A percentile compares a stretch with the other conserved stretches of the same genome.
These are phyloP conservation scores for Plestiodon gilberti DNA, from an alignment of 2,113 vertebrate species.

Conservation along the genomic window DNA sequence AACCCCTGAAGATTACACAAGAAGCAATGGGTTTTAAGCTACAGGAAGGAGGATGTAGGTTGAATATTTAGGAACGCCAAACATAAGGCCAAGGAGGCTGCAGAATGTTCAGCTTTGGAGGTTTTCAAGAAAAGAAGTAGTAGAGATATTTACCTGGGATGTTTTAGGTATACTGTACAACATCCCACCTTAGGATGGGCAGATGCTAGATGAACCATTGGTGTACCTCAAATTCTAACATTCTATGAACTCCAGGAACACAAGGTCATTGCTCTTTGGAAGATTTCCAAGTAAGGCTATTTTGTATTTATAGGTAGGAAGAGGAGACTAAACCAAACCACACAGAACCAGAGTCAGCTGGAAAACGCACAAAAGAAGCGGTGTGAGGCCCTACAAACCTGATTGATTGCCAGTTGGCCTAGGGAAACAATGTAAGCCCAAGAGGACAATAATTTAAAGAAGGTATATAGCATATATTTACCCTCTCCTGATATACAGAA, in stretches of 20 bases:
- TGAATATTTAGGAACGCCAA: neutral
- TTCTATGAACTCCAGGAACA: conserved; percentile 46
- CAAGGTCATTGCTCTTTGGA: conserved; percentile 48
- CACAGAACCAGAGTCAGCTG: conserved; percentile 18
- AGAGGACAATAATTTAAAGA: conserved; percentile 32
- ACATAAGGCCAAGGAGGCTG: neutral
- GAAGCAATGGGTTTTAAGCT: neutral
- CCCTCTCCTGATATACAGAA: conserved; percentile 21
- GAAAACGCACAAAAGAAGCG: conserved; percentile 16
- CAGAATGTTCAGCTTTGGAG: neutral
- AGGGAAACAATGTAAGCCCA: conserved; percentile 13
- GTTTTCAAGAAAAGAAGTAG: neutral
- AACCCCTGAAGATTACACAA: too few relatives aligned
- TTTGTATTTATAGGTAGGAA: conserved; percentile 56
- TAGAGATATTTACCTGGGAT: neutral
- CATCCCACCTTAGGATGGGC: neutral
- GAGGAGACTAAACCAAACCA: conserved; percentile 26
- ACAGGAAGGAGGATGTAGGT: too few relatives aligned
- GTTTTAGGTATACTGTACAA: neutral
- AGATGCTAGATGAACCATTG: neutral
- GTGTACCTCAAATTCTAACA: conserved; percentile 14
- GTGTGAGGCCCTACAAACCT: conserved; percentile 45
- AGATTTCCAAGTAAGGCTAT: conserved; percentile 43
- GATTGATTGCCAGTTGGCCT: conserved; percentile 23
- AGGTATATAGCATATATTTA: conserved; percentile 34